Conservation (phyloP, 2,113 vertebrate genomes). For the Anthoscopus minutus region DNA sequence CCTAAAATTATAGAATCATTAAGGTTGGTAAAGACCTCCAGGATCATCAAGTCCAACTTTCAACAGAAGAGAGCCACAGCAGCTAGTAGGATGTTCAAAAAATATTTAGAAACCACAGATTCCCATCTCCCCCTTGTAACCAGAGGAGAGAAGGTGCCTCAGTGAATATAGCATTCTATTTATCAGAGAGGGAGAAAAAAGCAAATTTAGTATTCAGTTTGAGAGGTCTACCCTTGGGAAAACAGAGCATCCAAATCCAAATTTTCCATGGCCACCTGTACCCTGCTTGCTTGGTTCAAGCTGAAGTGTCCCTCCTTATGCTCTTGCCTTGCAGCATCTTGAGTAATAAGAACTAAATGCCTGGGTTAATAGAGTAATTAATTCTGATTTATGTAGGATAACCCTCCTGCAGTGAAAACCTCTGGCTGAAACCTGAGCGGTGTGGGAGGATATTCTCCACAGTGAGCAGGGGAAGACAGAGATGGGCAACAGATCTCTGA, state of each 20-base stretch:
- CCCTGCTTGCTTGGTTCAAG: background rate
- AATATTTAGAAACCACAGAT: background rate
- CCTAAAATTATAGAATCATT: background rate
- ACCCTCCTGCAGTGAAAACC: background rate
- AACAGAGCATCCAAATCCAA: background rate
- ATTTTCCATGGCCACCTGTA: background rate
- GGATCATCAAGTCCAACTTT: background rate
- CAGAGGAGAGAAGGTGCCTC: background rate
- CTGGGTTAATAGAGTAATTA: slow-evolving; percentile 10
- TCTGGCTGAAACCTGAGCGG: background rate
- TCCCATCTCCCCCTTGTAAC: background rate
- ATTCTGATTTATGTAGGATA: background rate
- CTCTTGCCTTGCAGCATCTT: background rate
- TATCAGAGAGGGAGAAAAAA: background rate
- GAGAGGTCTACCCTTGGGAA: background rate
- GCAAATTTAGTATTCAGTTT: background rate
- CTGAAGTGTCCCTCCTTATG: background rate
- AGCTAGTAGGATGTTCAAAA: background rate
- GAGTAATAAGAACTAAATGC: background rate
- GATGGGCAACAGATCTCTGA: background rate
- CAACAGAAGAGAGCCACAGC: background rate
- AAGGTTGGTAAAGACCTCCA: background rate
- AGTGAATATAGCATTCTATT: background rate
- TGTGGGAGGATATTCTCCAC: background rate
- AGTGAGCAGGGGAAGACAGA: background rate